Conservation (phyloP, 2,113 vertebrate species). For the Albula glossodonta region DNA sequence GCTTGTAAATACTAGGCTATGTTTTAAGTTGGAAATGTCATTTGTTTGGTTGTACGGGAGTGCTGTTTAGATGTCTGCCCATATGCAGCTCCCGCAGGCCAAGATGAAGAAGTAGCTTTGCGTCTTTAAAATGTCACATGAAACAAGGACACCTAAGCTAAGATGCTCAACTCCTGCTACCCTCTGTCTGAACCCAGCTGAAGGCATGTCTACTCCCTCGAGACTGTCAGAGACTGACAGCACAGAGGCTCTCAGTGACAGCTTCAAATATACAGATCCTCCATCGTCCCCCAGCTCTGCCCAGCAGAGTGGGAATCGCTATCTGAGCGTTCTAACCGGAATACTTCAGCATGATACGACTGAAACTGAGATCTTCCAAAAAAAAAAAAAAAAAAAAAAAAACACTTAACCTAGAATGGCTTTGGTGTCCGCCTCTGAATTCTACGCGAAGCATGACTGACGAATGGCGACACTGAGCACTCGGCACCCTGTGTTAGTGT, state of each 20-base stretch:
- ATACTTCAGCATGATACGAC: background rate
- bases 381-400: background rate
- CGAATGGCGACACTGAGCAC: background rate
- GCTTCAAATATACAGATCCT: background rate
- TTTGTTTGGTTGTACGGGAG: background rate
- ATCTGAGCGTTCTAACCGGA: background rate
- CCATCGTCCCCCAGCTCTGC: background rate
- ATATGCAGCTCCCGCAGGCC: background rate
- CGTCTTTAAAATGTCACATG: background rate
- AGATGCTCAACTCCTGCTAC: background rate
- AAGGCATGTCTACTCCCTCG: background rate
- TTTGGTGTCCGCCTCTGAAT: background rate
- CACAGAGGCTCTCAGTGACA: background rate
- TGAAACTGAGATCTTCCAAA: background rate
- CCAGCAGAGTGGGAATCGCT: background rate
- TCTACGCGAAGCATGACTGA: background rate
- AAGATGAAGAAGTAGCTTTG: background rate
- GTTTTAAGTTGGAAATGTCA: background rate
- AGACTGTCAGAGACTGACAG: background rate
- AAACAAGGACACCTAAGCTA: background rate
- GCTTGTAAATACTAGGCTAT: background rate
- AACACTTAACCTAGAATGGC: background rate
- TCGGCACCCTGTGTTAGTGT: background rate
- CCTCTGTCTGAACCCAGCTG: background rate
- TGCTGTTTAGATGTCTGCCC: background rate